These are phyloP conservation scores for Paracentrotus lividus DNA, from an alignment of 53 echinoderm and acorn worm species.

Conservation along the genomic window DNA sequence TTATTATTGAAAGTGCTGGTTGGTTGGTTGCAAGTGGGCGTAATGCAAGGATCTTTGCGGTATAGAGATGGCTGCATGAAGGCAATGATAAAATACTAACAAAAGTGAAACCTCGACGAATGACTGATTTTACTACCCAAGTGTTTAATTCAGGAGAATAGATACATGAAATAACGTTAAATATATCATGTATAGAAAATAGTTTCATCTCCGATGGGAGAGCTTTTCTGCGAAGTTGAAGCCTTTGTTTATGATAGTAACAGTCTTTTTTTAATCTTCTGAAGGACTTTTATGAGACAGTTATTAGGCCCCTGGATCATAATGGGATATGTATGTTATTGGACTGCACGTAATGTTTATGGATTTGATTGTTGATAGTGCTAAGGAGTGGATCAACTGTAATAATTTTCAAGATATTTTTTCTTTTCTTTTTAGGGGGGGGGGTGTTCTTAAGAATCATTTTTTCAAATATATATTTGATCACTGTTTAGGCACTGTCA, in stretches of 20 bases:
- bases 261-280: not conserved
- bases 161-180: not conserved
- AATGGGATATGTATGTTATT: not conserved
- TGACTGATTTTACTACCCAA: constrained; percentile 4
- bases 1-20: not conserved
- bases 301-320: not conserved
- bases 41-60: not conserved
- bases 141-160: not conserved
- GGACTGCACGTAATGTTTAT: not conserved
- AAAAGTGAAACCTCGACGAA: constrained; percentile 30
- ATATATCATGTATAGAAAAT: not conserved
- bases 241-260: not conserved
- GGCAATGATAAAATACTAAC: not conserved
- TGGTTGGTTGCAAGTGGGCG: not conserved
- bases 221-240: not conserved
- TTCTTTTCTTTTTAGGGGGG: too few relatives aligned
- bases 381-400: not conserved
- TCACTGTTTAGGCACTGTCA: too few relatives aligned
- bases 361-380: not conserved
- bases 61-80: not conserved
- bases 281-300: not conserved
- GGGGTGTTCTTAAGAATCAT: too few relatives aligned
- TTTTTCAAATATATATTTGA: too few relatives aligned
- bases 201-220: not conserved
- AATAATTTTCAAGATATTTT: not conserved